Evolutionary conservation across 2,797 vertebrate genomes (phyloP).

Genomic region (Halcyon smyrnensis): DNA sequence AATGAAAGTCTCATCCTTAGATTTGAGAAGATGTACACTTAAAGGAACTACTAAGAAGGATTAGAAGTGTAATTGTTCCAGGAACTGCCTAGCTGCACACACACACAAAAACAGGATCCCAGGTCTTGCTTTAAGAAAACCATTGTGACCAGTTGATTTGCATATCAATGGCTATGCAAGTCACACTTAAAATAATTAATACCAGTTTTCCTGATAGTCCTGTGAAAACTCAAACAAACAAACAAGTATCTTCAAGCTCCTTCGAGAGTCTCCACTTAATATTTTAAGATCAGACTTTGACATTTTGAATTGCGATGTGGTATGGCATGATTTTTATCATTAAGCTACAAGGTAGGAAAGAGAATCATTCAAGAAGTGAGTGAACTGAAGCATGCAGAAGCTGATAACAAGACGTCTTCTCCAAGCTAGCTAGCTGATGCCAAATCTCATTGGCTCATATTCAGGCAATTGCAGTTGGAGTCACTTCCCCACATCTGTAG

Average conservation of each 20-base stretch:
- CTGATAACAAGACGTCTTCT: slow-evolving; percentile 28
- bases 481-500: not conserved
- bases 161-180: not conserved
- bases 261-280: not conserved
- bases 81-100: not conserved
- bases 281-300: not conserved
- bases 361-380: not conserved
- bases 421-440: not conserved
- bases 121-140: not conserved
- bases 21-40: not conserved
- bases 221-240: not conserved
- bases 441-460: not conserved
- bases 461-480: not conserved
- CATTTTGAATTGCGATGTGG: not conserved
- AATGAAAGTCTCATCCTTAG: not conserved
- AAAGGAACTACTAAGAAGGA: not conserved
- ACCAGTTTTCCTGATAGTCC: not conserved
- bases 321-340: not conserved
- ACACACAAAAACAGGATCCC: not conserved
- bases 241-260: not conserved
- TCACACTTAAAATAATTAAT: not conserved
- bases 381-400: not conserved
- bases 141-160: not conserved
- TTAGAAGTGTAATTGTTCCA: not conserved
- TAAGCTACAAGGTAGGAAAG: not conserved